Conservation (phyloP, 1,140 invertebrate genomes). For the Drosophila willistoni region DNA sequence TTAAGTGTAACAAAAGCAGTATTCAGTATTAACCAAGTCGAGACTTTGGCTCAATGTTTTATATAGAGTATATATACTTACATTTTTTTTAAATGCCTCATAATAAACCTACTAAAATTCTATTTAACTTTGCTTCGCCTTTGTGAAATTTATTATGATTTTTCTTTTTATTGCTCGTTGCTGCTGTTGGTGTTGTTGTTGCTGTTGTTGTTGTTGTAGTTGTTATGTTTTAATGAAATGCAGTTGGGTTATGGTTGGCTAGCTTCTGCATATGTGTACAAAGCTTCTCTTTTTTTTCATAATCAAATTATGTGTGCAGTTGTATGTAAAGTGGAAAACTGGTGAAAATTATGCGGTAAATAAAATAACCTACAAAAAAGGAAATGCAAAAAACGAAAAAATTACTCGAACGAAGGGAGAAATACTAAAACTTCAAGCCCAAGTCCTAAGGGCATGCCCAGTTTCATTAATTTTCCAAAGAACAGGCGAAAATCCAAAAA, state of each 20-base stretch:
- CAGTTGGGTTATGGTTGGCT: constrained; percentile 54
- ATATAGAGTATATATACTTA: neutral
- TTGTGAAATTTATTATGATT: constrained; percentile 44
- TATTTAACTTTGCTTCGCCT: constrained; percentile 54
- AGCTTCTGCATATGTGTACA: constrained; percentile 53
- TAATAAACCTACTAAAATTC: constrained; percentile 59
- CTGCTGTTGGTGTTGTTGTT: neutral
- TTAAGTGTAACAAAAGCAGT: too few relatives aligned
- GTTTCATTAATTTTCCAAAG: constrained; percentile 76
- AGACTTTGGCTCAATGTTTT: neutral
- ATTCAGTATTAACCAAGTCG: neutral
- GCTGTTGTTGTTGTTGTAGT: constrained; percentile 1
- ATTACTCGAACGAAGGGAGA: constrained; percentile 3
- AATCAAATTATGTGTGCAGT: constrained; percentile 80
- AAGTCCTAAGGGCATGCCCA: constrained; percentile 56
- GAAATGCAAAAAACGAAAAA: neutral
- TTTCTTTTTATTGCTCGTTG: constrained; percentile 28
- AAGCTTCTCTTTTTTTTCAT: constrained; percentile 68
- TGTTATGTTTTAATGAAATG: constrained; percentile 62
- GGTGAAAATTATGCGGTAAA: constrained; percentile 75
- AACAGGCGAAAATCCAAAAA: constrained; percentile 2
- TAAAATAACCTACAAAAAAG: constrained; percentile 24
- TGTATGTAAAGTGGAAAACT: constrained; percentile 67
- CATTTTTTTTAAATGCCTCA: constrained; percentile 4
- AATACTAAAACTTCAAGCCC: constrained; percentile 19